Conservation (phyloP, 23 tunicate species). For the Ascidia mentula region DNA sequence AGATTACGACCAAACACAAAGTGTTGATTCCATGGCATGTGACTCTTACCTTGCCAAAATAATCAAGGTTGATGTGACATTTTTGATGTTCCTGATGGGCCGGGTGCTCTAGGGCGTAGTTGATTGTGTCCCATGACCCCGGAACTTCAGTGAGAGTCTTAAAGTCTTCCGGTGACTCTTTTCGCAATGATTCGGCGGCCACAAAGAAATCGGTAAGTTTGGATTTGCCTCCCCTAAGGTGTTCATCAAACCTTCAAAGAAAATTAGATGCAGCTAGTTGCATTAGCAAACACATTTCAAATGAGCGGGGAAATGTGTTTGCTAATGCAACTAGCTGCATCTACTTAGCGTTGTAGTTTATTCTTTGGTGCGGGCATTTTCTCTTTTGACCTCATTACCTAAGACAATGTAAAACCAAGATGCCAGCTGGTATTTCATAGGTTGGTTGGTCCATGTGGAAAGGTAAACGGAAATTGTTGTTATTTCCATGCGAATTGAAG, state of each 20-base stretch:
- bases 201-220: background rate
- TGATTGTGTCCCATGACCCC: background rate
- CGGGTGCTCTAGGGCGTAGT: background rate
- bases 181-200: background rate
- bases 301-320: no score
- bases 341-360: background rate
- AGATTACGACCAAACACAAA: no score
- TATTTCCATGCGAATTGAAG: background rate
- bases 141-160: background rate
- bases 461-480: background rate
- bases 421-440: background rate
- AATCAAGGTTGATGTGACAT: slow-evolving; percentile 17
- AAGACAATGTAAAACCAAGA: background rate
- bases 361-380: background rate
- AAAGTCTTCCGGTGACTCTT: background rate
- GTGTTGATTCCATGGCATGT: no score
- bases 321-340: no score
- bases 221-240: background rate
- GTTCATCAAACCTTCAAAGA: background rate
- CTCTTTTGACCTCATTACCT: background rate
- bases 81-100: slow-evolving; percentile 16
- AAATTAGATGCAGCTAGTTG: background rate
- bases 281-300: no score
- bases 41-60: slow-evolving; percentile 38
- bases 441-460: background rate